Conservation (phyloP, 2,888 invertebrate genomes). For the Auanema sp. region DNA sequence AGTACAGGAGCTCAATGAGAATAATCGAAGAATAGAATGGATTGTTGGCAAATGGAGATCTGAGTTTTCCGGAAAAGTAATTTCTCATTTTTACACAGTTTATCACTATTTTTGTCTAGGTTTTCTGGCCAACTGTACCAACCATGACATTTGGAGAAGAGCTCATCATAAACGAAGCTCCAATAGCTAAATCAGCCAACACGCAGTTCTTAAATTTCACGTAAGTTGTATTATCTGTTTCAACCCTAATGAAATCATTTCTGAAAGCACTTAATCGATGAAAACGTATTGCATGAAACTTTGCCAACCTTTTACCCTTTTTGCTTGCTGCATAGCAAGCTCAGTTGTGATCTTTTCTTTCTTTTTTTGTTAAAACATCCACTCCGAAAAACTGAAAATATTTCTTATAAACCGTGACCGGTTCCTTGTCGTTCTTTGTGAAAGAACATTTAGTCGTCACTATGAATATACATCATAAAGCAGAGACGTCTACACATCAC, state of each 20-base stretch:
- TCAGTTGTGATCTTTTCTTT: not conserved
- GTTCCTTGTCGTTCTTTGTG: not conserved
- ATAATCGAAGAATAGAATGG: constrained; percentile 60
- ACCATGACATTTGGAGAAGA: constrained; percentile 65
- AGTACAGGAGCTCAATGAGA: constrained; percentile 36
- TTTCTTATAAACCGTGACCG: not conserved
- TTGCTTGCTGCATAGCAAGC: not conserved
- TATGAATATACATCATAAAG: too few species aligned
- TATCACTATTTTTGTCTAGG: constrained; percentile 19
- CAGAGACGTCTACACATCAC: too few species aligned
- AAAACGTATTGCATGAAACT: too few species aligned
- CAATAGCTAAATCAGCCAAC: constrained; percentile 59
- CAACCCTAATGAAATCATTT: too few species aligned
- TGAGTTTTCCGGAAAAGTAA: constrained; percentile 63
- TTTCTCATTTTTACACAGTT: not conserved
- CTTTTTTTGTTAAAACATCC: too few species aligned
- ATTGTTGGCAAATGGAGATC: constrained; percentile 64
- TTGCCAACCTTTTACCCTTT: too few species aligned
- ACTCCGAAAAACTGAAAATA: constrained; percentile 2
- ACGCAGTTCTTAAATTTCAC: constrained; percentile 64
- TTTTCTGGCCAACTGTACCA: constrained; percentile 65
- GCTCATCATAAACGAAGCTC: constrained; percentile 60
- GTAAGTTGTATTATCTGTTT: constrained; percentile 37
- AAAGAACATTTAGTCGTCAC: too few species aligned
- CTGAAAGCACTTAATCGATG: too few species aligned